Base-by-base conservation (phyloP, 1,140 invertebrate species). In the Spodoptera frugiperda region DNA sequence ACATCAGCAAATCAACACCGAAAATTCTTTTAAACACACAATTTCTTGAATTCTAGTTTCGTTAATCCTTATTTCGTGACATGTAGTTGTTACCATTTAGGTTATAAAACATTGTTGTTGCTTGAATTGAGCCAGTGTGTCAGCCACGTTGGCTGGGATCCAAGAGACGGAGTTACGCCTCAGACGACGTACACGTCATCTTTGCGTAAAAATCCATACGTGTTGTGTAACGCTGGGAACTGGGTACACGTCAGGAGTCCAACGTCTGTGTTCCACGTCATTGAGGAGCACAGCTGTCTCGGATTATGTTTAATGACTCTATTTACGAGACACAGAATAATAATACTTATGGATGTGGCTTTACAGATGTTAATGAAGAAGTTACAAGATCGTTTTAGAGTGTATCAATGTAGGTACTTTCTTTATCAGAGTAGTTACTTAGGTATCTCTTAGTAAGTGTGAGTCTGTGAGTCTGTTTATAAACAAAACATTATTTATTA, bases 181-280 rank as follows among this genome's bases (percentile, higher is more conserved):
- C 49, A 75, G 72, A 75, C 59, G 21, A 0, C 2, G 9, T 65
- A 61, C 25, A 76, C 76, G 76, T 78, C 76, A 77, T 54, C 17
- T 53, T 54, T 59, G 49, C 49, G 68, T 65, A 65, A 67, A 78
- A 78, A 78, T 78, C 76, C 70, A 78, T 78, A 78, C 39, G 30
- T 55, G 67, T 78, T 78, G 76, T 73, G 70, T 78, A 78, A 78
- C 76, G 33, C n/a, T 39, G 4, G 5, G 5, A 39, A 8, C 33
- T 39, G 19, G 12, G 10, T 59, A 59, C n/a, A 61, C 49, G 70
- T 55, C 33, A 33, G 44, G 17, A 25, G n/a, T 33, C 67, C 17
- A 63, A 3, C 46, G 65, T 48, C 65, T 46, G 53, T n/a, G 53
- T 2, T 39, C 14, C 57, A 39, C 33, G 33, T 39, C 33, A 39